Evolutionary conservation across 2,113 vertebrate genomes (phyloP).

Genomic region (Pterocles gutturalis): DNA sequence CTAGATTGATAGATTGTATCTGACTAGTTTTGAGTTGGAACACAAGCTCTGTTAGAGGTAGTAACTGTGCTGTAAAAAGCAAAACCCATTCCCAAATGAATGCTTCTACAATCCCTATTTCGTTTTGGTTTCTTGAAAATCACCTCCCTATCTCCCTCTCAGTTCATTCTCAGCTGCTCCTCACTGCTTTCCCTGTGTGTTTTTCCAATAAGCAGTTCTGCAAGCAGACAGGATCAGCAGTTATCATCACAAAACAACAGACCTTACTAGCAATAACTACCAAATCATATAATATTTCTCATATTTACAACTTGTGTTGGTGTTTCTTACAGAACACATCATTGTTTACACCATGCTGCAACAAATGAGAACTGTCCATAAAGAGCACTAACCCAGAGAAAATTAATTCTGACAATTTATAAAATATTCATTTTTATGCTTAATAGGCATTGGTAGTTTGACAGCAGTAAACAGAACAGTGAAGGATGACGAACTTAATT

Average conservation of each 20-base stretch:
- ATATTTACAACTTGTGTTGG: not conserved
- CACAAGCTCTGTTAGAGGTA: not conserved
- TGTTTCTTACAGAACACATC: not conserved
- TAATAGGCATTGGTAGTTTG: not conserved
- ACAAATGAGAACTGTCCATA: not conserved
- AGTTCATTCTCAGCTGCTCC: not conserved
- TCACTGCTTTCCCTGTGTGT: not conserved
- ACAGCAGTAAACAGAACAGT: not conserved
- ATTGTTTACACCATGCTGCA: not conserved
- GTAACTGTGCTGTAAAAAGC: not conserved
- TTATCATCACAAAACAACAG: not conserved
- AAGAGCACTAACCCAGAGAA: not conserved
- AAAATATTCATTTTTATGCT: not conserved
- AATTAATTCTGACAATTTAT: not conserved
- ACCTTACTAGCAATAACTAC: not conserved
- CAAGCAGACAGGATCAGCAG: not conserved
- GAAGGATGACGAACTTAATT: not conserved
- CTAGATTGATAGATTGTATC: not conserved
- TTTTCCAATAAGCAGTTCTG: not conserved
- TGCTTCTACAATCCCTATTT: not conserved
- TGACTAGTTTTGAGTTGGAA: not conserved
- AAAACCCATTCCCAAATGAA: not conserved
- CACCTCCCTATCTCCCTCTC: not conserved
- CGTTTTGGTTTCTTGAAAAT: not conserved
- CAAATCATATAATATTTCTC: not conserved